A percentile compares a stretch with the other conserved stretches of the same genome.
These are phyloP conservation scores for Apamea sordens DNA, from an alignment of 2,888 invertebrate species.

Conservation along the genomic window DNA sequence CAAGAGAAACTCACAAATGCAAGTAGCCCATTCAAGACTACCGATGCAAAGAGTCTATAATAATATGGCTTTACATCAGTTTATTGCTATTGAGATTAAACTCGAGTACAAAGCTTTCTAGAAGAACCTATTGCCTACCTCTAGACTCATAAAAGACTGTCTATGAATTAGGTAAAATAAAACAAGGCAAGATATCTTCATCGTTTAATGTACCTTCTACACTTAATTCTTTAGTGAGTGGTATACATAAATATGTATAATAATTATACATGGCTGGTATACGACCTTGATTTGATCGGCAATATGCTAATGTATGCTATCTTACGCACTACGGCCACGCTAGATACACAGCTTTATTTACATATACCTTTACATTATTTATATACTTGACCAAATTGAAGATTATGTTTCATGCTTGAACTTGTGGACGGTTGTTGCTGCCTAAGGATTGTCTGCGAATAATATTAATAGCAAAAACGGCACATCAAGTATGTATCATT, in stretches of 20 bases:
- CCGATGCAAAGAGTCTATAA: background rate
- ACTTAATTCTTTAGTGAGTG: conserved; percentile 39
- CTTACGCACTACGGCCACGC: conserved; percentile 55
- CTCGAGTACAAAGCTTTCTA: background rate
- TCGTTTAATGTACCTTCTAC: conserved; percentile 37
- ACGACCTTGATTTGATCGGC: conserved; percentile 77
- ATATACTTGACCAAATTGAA: conserved; percentile 59
- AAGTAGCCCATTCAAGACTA: background rate
- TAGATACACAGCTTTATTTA: conserved; percentile 50
- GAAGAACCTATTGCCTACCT: background rate
- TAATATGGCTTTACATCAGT: too few species aligned
- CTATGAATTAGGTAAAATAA: background rate
- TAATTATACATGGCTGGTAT: conserved; percentile 53
- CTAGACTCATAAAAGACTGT: background rate
- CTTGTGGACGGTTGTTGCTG: conserved; percentile 34
- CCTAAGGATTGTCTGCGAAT: conserved; percentile 2
- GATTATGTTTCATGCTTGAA: conserved; percentile 45
- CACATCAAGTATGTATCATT: background rate
- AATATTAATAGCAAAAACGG: background rate
- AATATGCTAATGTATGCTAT: conserved; percentile 73
- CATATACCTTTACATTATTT: conserved; percentile 49
- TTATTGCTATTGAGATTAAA: background rate
- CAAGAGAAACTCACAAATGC: background rate
- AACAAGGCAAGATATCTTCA: background rate
- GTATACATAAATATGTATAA: conserved; percentile 56